Conservation (phyloP, 2,888 invertebrate genomes). For the Podabrus alpinus region DNA sequence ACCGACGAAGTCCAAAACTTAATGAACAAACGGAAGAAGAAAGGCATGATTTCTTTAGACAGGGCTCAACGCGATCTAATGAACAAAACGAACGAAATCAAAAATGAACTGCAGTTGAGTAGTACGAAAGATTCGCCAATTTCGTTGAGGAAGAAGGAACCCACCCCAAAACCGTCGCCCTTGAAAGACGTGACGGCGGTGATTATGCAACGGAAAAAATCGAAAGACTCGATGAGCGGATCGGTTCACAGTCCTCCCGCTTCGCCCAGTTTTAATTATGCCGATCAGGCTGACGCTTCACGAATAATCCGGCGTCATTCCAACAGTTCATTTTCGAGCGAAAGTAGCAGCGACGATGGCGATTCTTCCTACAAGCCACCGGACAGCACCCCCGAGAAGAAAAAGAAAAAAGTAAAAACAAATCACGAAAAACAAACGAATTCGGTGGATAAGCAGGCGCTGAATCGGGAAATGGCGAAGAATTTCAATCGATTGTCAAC, state of each 20-base stretch:
- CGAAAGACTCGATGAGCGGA: slow-evolving; percentile 51
- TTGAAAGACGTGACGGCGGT: slow-evolving; percentile 27
- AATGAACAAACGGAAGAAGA: slow-evolving; percentile 39
- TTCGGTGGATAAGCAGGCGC: slow-evolving; percentile 9
- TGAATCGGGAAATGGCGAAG: slow-evolving; percentile 24
- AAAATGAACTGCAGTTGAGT: slow-evolving; percentile 49
- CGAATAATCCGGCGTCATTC: slow-evolving; percentile 82
- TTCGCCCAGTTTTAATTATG: slow-evolving; percentile 66
- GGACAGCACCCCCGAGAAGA: background rate
- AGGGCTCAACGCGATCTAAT: slow-evolving; percentile 48
- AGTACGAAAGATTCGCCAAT: slow-evolving; percentile 53
- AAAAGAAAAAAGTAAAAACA: slow-evolving; percentile 1
- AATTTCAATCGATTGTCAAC: slow-evolving; percentile 38
- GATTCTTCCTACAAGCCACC: background rate
- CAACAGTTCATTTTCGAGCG: slow-evolving; percentile 75
- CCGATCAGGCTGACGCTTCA: slow-evolving; percentile 69
- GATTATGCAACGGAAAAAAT: slow-evolving; percentile 48
- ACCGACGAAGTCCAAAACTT: slow-evolving; percentile 46
- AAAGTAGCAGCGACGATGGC: slow-evolving; percentile 36
- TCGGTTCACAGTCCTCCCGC: slow-evolving; percentile 57
- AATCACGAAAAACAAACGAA: background rate
- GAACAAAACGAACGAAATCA: slow-evolving; percentile 50
- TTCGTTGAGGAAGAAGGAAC: slow-evolving; percentile 56
- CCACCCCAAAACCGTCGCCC: slow-evolving; percentile 6
- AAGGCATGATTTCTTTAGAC: slow-evolving; percentile 45